These are phyloP conservation scores for Nomada fucata DNA, from an alignment of 2,888 invertebrate genomes.

Conservation along the genomic window DNA sequence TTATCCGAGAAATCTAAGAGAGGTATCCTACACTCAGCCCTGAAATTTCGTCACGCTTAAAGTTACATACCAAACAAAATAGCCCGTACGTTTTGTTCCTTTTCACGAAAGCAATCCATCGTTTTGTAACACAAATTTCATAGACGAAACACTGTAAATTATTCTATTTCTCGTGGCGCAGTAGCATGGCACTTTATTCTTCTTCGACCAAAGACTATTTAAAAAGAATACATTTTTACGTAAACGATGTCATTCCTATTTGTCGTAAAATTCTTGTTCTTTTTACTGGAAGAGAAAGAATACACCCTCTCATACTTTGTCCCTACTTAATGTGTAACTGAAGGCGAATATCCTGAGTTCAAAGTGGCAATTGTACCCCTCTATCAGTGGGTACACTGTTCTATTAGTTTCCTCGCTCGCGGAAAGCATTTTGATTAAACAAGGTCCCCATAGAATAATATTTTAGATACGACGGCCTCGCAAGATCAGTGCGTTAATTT, in stretches of 20 bases:
- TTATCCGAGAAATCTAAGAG: neutral
- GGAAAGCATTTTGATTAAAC: neutral
- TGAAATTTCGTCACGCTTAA: no score
- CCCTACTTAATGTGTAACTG: neutral
- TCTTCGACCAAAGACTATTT: neutral
- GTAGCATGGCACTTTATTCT: neutral
- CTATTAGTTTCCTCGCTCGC: constrained; percentile 3
- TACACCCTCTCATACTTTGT: neutral
- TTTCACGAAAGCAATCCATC: neutral
- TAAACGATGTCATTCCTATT: neutral
- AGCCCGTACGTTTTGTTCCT: neutral
- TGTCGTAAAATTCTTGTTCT: neutral
- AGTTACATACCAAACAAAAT: neutral
- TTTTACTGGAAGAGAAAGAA: neutral
- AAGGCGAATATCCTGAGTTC: neutral
- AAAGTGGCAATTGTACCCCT: constrained; percentile 17
- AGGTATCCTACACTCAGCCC: neutral
- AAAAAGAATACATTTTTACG: neutral
- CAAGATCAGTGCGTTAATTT: constrained; percentile 12
- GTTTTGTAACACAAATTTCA: neutral
- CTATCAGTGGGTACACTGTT: constrained; percentile 4
- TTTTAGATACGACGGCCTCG: neutral
- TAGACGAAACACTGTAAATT: no score
- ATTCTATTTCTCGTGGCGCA: no score
- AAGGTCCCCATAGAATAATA: neutral